phyloP scores from a whole-genome alignment of 2,797 vertebrate species.

The Garrulus glandarius region DNA sequence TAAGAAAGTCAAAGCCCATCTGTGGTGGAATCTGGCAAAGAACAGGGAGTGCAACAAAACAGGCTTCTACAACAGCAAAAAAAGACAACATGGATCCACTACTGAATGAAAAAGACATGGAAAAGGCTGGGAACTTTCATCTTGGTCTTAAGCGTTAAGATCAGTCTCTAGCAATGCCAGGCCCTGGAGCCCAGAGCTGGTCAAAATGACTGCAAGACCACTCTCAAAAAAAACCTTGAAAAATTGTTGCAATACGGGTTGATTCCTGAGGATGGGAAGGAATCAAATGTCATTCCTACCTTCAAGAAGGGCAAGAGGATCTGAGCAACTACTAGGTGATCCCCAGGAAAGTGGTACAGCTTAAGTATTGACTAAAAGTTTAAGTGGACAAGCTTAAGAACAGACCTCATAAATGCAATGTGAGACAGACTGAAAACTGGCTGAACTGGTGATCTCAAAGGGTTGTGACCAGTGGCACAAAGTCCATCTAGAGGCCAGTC shows the following conservation, averaged over 20 bases:
- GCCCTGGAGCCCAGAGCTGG: not conserved
- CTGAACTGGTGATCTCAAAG: not conserved
- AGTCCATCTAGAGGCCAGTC: not conserved
- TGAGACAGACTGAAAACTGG: not conserved
- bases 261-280: not conserved
- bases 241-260: not conserved
- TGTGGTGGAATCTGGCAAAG: not conserved
- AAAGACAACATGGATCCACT: fast-evolving
- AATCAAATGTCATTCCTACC: not conserved
- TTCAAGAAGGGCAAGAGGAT: not conserved
- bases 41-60: not conserved
- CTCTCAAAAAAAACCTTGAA: not conserved
- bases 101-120: not conserved
- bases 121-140: not conserved
- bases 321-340: not conserved
- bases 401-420: not conserved
- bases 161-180: not conserved
- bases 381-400: not conserved
- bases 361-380: not conserved
- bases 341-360: not conserved
- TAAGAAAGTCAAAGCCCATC: not conserved
- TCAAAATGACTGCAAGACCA: not conserved
- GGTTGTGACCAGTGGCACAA: not conserved
- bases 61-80: not conserved
- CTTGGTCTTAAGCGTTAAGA: not conserved